phyloP scores from a whole-genome alignment of 2,888 invertebrate genomes.

The Acholoe squamosa region DNA sequence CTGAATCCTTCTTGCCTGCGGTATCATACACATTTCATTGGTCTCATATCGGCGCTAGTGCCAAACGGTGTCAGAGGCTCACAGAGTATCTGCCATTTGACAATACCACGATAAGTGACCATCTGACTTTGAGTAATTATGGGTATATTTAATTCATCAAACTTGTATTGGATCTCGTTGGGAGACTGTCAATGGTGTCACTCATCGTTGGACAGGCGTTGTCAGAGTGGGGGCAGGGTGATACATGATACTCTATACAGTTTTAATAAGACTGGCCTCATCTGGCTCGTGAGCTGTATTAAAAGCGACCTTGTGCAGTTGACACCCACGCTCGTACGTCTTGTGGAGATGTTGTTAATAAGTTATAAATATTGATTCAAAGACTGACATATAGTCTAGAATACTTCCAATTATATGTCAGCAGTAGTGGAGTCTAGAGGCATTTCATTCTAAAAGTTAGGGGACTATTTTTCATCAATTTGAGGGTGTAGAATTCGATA shows the following conservation, averaged over 20 bases:
- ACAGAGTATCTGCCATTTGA: background rate
- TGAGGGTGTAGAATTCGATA: too few species aligned
- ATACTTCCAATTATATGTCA: too few species aligned
- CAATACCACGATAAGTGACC: background rate
- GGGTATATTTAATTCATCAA: background rate
- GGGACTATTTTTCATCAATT: too few species aligned
- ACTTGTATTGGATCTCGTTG: background rate
- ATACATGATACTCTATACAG: background rate
- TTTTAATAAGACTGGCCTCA: background rate
- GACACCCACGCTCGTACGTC: too few species aligned
- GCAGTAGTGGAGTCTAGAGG: too few species aligned
- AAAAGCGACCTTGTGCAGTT: too few species aligned
- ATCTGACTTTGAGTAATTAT: background rate
- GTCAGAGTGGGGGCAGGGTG: background rate
- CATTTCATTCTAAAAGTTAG: too few species aligned
- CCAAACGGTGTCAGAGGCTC: background rate
- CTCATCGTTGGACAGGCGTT: background rate
- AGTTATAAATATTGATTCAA: too few species aligned
- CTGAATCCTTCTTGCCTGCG: background rate
- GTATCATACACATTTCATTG: conserved; percentile 1
- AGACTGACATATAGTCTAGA: too few species aligned
- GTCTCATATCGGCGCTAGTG: background rate
- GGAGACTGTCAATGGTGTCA: background rate
- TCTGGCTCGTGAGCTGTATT: conserved; percentile 3
- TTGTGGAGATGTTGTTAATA: too few species aligned